These are phyloP conservation scores for Pachymerium ferrugineum DNA, from an alignment of 2,888 invertebrate species.

Conservation along the genomic window DNA sequence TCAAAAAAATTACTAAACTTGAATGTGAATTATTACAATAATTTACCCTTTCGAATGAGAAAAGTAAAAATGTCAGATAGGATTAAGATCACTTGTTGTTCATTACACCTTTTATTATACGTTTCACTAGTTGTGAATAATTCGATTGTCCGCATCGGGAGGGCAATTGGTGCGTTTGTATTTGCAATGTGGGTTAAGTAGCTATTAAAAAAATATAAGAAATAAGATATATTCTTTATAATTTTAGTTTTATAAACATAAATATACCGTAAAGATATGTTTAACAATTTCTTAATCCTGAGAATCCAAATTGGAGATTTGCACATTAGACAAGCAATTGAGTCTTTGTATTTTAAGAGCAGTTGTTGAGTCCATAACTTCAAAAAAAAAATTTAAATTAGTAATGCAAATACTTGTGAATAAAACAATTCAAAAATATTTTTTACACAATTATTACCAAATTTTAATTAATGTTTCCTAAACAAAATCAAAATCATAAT, in stretches of 20 bases:
- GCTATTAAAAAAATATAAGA: slow-evolving; percentile 23
- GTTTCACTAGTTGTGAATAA: slow-evolving; percentile 35
- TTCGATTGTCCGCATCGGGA: slow-evolving; percentile 37
- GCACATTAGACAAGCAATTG: not conserved
- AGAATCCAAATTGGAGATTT: not conserved
- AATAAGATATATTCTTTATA: not conserved
- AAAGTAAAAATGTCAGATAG: slow-evolving; percentile 4
- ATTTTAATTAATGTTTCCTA: too few species aligned
- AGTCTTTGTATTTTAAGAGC: slow-evolving; percentile 33
- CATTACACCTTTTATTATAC: slow-evolving; percentile 38
- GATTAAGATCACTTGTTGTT: not conserved
- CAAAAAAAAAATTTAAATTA: not conserved
- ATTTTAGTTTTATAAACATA: not conserved
- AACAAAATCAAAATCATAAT: too few species aligned
- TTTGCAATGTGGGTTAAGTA: slow-evolving; percentile 27
- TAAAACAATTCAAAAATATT: too few species aligned
- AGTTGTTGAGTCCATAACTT: slow-evolving; percentile 33
- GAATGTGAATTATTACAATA: not conserved
- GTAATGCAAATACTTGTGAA: not conserved
- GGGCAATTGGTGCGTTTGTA: slow-evolving; percentile 30
- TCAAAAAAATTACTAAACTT: not conserved
- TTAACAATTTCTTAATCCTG: not conserved
- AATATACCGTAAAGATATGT: slow-evolving; percentile 2
- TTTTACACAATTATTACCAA: too few species aligned
- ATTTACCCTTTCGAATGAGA: not conserved